Evolutionary conservation across 1,140 invertebrate genomes (phyloP).

Genomic region (Pectinophora gossypiella): DNA sequence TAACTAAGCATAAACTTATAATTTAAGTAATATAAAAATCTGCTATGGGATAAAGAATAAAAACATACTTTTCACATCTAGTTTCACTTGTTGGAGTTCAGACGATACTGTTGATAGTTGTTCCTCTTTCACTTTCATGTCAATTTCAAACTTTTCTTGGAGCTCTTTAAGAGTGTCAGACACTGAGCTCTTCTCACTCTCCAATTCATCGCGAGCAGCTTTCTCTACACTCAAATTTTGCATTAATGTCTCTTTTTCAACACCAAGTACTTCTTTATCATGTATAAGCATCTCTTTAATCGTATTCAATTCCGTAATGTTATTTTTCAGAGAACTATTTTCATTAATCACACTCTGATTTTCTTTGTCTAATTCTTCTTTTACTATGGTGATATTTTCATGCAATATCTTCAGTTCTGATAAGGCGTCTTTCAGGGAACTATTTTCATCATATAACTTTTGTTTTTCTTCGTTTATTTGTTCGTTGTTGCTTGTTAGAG

Average conservation of each 20-base stretch:
- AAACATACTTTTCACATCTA: constrained; percentile 31
- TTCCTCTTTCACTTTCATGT: constrained; percentile 20
- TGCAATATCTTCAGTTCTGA: too few relatives aligned
- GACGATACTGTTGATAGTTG: constrained; percentile 21
- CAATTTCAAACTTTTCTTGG: constrained; percentile 14
- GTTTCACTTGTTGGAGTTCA: constrained; percentile 22
- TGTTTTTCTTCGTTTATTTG: too few relatives aligned
- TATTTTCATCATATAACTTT: too few relatives aligned
- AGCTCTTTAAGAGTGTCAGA: constrained; percentile 8
- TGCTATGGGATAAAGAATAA: neutral
- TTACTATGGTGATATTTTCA: too few relatives aligned
- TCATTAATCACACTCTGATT: neutral
- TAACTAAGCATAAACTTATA: neutral
- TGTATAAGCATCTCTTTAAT: neutral
- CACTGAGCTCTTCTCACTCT: constrained; percentile 2
- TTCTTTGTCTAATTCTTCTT: neutral
- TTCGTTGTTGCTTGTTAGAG: too few relatives aligned
- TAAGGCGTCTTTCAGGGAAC: too few relatives aligned
- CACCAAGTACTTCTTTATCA: constrained; percentile 17
- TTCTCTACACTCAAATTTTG: constrained; percentile 19
- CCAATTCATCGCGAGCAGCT: constrained; percentile 16
- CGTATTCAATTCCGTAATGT: neutral
- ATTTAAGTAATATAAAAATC: neutral
- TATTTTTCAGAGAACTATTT: neutral
- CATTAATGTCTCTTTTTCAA: constrained; percentile 15